Evolutionary conservation across 2,113 vertebrate species (phyloP).

Genomic region (Himantopus leucocephalus): DNA sequence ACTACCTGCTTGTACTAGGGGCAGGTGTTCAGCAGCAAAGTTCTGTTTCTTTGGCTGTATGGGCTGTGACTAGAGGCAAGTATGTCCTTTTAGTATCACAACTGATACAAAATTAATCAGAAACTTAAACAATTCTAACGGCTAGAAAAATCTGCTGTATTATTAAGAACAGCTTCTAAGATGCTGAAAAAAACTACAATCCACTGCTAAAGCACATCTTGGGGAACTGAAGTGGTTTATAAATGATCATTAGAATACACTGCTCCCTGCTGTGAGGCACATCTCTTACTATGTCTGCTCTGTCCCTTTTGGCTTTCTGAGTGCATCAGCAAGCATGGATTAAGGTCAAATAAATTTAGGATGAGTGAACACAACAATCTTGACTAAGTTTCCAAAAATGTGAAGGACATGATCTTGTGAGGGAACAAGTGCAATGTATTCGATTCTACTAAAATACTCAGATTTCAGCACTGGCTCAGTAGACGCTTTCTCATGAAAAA

Average conservation of each 20-base stretch:
- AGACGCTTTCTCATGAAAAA: background rate
- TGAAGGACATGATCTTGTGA: background rate
- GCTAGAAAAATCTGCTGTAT: background rate
- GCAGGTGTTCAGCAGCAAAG: background rate
- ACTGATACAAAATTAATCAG: background rate
- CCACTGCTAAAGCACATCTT: background rate
- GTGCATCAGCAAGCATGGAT: constrained; percentile 42
- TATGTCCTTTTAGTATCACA: background rate
- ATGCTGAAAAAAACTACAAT: background rate
- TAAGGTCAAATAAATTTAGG: constrained; percentile 53
- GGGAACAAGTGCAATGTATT: background rate
- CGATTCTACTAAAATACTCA: background rate
- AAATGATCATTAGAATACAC: constrained; percentile 54
- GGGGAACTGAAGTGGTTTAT: constrained; percentile 33
- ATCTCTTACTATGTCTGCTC: constrained; percentile 20
- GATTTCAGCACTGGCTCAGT: background rate
- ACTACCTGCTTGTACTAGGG: background rate
- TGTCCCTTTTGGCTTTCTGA: constrained; percentile 24
- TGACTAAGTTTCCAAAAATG: constrained; percentile 23
- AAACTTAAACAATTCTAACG: background rate
- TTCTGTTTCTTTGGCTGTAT: background rate
- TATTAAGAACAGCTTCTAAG: constrained; percentile 16
- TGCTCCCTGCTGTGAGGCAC: constrained; percentile 34
- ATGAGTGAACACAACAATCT: constrained; percentile 20
- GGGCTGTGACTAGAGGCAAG: background rate